Base-by-base conservation (phyloP, 1,140 invertebrate genomes). In the Drosophila melanogaster region DNA sequence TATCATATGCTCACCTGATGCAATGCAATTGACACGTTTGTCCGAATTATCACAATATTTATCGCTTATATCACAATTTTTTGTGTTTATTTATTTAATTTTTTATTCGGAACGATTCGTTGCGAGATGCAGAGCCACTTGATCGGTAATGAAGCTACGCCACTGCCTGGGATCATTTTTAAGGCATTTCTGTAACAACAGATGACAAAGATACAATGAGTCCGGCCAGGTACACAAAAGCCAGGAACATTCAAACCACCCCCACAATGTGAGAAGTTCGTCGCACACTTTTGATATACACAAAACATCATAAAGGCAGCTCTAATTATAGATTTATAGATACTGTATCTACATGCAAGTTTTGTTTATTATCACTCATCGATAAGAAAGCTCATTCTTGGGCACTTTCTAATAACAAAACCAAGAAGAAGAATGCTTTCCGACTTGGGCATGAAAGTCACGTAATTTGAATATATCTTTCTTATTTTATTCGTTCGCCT, bases 311-410 rank as follows among this genome's bases (percentile, higher is more conserved):
- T 58, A 66, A 35, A 67, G 35, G 24, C 41, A 56, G 49, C 77
- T 85, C 72, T 77, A 85, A 84, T 84, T 84, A 85, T 85, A 85
- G 80, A 84, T 77, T 67, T 76, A 73, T 77, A 85, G 81, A 85
- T 85, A 85, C 81, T 80, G 72, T 85, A 85, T 80, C 81, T 80
- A 54, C 47, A 56, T 77, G 77, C 72, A 61, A 80, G 71, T 84
- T 77, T 80, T 73, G 15, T 65, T 49, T 58, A 62, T 65, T 74
- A 85, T 86, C 72, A 37, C 35, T 58, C 15, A 12, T 40, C 41
- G 79, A 77, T 81, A 84, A 67, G 62, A 50, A 43, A 62, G 15
- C 38, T n/a, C 24, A 46, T 22, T 37, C 24, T 49, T 11, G 22
- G 17, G 40, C 37, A 76, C 75, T 87, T 87, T 87, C 83, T 59